These are phyloP conservation scores for Diarsia rubi DNA, from an alignment of 2,888 invertebrate genomes.

Conservation along the genomic window DNA sequence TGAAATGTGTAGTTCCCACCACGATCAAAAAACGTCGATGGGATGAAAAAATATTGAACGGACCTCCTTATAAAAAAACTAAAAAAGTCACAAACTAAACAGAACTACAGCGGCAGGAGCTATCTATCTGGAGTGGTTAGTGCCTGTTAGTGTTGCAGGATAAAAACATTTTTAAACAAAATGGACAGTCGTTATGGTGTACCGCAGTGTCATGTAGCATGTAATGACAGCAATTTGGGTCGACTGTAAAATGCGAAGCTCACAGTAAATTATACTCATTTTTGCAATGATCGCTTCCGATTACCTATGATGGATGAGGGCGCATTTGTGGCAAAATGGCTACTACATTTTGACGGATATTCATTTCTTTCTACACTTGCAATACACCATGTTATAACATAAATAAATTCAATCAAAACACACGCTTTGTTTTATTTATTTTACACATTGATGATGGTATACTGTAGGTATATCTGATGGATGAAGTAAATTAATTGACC, in stretches of 20 bases:
- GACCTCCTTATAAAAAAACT: conserved; percentile 77
- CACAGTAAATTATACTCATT: conserved; percentile 87
- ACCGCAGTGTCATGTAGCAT: conserved; percentile 82
- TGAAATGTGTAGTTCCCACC: conserved; percentile 72
- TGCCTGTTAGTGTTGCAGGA: conserved; percentile 44
- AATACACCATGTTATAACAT: conserved; percentile 60
- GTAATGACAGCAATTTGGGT: conserved; percentile 86
- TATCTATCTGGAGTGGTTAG: neutral
- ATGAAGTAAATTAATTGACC: conserved; percentile 34
- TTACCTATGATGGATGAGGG: conserved; percentile 85
- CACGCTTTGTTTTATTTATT: conserved; percentile 42
- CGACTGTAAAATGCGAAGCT: conserved; percentile 83
- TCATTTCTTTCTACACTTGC: conserved; percentile 65
- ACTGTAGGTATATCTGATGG: conserved; percentile 2
- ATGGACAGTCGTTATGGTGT: conserved; percentile 79
- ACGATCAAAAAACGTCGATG: conserved; percentile 75
- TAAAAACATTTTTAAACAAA: conserved; percentile 71
- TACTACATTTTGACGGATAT: conserved; percentile 73
- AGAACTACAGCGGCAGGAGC: conserved; percentile 54
- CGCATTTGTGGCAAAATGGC: conserved; percentile 77
- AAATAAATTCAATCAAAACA: conserved; percentile 60
- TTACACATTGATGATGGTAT: neutral
- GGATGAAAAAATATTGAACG: conserved; percentile 76
- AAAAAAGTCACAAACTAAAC: conserved; percentile 68
- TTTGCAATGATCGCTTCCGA: conserved; percentile 88